Base-by-base conservation (phyloP, 2,797 vertebrate species). In the Platyrinchus mystaceus region DNA sequence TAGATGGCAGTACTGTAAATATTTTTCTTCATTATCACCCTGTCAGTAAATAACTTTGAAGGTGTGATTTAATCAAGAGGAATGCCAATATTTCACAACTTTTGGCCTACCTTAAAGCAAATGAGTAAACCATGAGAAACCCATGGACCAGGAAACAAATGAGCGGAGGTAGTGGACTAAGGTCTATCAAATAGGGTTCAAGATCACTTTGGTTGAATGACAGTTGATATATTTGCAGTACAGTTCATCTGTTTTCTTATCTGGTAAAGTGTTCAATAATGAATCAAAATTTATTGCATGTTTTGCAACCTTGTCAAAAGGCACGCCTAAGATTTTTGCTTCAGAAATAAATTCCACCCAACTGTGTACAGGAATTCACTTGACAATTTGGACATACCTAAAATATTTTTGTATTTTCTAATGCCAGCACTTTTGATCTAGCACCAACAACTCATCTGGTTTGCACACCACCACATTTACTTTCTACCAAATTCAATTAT, bases 21-120 rank as follows among this genome's bases (percentile, higher is more conserved):
- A 97, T 95, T 96, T 95, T 95, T 95, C 84, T 93, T 95, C 56
- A 92, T 94, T 96, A 96, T 97, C 92, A 86, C 44, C 9, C 44
- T 90, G 59, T 89, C 84, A 95, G 83, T 94, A 97, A 97, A 95
- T 95, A 96, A 91, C 92, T 94, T 94, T 68, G 63, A 93, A 96
- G 89, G 96, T 95, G 92, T 92, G 83, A 97, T 86, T 94, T 92
- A 81, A 96, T 93, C 81, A 82, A 87, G 43, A 91, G 41, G 83
- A 93, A 95, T 85, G 83, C 66, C 30, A 84, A 53, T 84, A 96
- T 95, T 94, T 95, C 84, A 92, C 53, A 95, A 90, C 90, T 95
- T 95, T 79, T 68, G 75, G 43, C 69, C 74, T 75, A 46, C 66
- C 84, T 92, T 87, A 78, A 90, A 73, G 63, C 84, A 94, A 93